These are phyloP conservation scores for Drosophila arawakana DNA, from an alignment of 1,140 invertebrate species.

Conservation along the genomic window DNA sequence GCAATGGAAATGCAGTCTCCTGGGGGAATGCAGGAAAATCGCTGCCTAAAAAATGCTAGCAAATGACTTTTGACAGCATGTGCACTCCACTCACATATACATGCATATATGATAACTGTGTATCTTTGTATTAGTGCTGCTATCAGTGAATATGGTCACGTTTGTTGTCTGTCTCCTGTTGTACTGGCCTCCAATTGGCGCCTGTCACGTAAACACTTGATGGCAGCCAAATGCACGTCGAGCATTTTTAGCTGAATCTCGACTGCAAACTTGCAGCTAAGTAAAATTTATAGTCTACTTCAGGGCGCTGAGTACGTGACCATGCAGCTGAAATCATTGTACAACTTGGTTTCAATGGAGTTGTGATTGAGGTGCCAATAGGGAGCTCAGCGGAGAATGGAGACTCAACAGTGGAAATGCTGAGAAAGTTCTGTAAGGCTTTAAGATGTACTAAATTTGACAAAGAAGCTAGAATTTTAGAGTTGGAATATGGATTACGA, in stretches of 20 bases:
- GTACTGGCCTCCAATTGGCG: slow-evolving; percentile 2
- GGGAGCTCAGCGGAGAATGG: background rate
- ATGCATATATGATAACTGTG: background rate
- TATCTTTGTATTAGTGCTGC: background rate
- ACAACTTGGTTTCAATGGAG: background rate
- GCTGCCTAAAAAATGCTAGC: slow-evolving; percentile 40
- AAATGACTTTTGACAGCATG: slow-evolving; percentile 56
- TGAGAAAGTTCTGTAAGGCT: background rate
- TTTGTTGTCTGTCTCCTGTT: slow-evolving; percentile 13
- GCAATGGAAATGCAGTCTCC: slow-evolving; percentile 53
- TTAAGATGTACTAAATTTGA: background rate
- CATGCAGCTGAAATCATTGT: slow-evolving; percentile 59
- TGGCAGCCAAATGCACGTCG: slow-evolving; percentile 69
- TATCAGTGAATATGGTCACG: slow-evolving; percentile 37
- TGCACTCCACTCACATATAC: background rate
- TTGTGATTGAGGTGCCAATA: slow-evolving; percentile 28
- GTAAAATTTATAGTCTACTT: slow-evolving; percentile 65
- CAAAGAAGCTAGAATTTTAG: no score
- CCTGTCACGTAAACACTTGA: slow-evolving; percentile 70
- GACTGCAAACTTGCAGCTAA: slow-evolving; percentile 77
- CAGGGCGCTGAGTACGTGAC: slow-evolving; percentile 61
- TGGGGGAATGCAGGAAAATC: slow-evolving; percentile 2
- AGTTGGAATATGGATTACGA: no score
- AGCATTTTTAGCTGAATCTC: slow-evolving; percentile 60
- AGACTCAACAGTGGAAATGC: background rate